Conservation (phyloP, 2,888 invertebrate genomes). For the Rhopalosiphum nymphaeae region DNA sequence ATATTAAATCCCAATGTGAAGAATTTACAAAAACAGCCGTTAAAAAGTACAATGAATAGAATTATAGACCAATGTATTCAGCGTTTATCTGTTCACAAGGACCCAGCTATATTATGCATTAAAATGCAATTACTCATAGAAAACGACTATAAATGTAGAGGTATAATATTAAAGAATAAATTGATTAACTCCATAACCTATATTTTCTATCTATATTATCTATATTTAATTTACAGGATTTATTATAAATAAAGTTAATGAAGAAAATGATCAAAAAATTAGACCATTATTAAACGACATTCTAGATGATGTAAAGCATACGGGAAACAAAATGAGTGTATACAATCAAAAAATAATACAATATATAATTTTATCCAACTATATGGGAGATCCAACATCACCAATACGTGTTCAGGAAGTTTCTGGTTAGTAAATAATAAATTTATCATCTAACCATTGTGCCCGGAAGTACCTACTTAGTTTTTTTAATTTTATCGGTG, state of each 20-base stretch:
- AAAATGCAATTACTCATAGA: slow-evolving; percentile 34
- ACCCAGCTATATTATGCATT: neutral
- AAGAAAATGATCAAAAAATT: neutral
- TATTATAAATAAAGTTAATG: neutral
- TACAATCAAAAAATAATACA: slow-evolving; percentile 7
- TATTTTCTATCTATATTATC: neutral
- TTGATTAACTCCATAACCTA: neutral
- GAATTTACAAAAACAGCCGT: neutral
- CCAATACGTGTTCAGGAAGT: neutral
- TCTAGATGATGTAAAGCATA: neutral
- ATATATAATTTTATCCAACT: slow-evolving; percentile 40
- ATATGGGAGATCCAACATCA: slow-evolving; percentile 46
- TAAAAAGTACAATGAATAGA: neutral
- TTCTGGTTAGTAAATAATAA: slow-evolving; percentile 23
- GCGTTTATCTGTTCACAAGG: neutral
- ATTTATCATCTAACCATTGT: too few relatives aligned
- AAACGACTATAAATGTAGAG: slow-evolving; percentile 13
- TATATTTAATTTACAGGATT: neutral
- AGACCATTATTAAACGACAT: slow-evolving; percentile 34
- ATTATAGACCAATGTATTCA: slow-evolving; percentile 30
- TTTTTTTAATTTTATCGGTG: neutral
- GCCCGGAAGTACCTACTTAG: neutral
- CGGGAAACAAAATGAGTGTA: neutral
- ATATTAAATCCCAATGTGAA: neutral
- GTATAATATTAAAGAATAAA: neutral